A percentile compares a stretch with the other conserved stretches of the same genome.
Evolutionary conservation across 2,888 invertebrate genomes (phyloP).

Genomic region (Chymomyza fuscimana): DNA sequence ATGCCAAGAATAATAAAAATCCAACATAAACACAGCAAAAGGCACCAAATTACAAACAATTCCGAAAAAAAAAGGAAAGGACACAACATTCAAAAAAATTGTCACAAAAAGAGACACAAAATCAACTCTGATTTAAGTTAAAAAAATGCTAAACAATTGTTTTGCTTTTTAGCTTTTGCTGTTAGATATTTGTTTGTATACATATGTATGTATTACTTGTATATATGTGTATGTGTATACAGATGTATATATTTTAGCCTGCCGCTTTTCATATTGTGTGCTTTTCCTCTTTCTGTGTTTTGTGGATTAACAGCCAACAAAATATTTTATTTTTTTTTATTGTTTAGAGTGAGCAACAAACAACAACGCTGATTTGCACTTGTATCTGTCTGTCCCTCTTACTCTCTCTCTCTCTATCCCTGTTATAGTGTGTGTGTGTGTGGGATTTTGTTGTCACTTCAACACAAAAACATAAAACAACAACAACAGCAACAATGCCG

Average conservation of each 20-base stretch:
- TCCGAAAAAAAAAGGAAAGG: constrained; percentile 25
- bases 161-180: constrained; percentile 63
- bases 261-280: constrained; percentile 26
- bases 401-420: not conserved
- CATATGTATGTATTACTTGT: constrained; percentile 24
- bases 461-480: constrained; percentile 53
- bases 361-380: constrained; percentile 62
- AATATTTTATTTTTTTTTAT: constrained; percentile 67
- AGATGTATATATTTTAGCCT: constrained; percentile 17
- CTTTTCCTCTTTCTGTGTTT: constrained; percentile 35
- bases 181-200: constrained; percentile 8
- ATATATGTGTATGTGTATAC: not conserved
- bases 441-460: constrained; percentile 76
- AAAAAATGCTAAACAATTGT: constrained; percentile 73
- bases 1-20: constrained; percentile 57
- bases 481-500: constrained; percentile 34
- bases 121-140: constrained; percentile 76
- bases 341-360: constrained; percentile 46
- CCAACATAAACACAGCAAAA: constrained; percentile 46
- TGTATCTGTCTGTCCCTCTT: constrained; percentile 23
- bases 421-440: constrained; percentile 27
- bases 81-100: constrained; percentile 8
- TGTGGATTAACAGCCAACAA: constrained; percentile 72
- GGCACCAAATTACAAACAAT: constrained; percentile 16
- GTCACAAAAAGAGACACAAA: constrained; percentile 39